Percentiles rank a stretch among this genome's conserved stretches.
These are phyloP conservation scores for Bufo bufo DNA, from an alignment of 2,113 vertebrate species.

Conservation along the genomic window DNA sequence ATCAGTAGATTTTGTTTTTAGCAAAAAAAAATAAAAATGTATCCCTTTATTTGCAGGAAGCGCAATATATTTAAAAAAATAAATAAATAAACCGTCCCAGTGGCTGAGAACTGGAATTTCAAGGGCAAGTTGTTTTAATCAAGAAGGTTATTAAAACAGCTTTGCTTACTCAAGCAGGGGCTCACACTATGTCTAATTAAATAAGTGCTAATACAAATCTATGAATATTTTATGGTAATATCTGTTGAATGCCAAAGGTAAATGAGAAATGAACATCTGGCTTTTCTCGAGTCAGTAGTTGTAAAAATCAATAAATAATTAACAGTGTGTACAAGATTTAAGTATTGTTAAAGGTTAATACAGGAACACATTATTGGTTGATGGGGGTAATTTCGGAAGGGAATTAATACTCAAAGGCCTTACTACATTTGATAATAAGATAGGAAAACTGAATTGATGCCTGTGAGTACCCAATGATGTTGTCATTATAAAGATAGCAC, in stretches of 20 bases:
- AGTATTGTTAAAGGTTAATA: slow-evolving; percentile 36
- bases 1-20: not conserved
- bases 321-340: not conserved
- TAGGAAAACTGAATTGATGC: not conserved
- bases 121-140: slow-evolving; percentile 33
- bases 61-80: not conserved
- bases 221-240: slow-evolving; percentile 47
- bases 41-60: not conserved
- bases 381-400: not conserved
- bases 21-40: not conserved
- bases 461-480: not conserved
- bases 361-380: not conserved
- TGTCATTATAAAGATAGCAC: not conserved
- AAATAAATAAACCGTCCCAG: not conserved
- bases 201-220: slow-evolving; percentile 47
- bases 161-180: slow-evolving; percentile 23
- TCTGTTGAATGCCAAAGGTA: slow-evolving; percentile 59
- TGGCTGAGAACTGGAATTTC: slow-evolving; percentile 2
- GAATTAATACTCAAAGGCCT: not conserved
- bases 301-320: slow-evolving; percentile 57
- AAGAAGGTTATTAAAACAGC: slow-evolving; percentile 23
- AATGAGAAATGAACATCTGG: slow-evolving; percentile 55
- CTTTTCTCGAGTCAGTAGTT: slow-evolving; percentile 52
- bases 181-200: slow-evolving; percentile 37
- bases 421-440: not conserved